Base-by-base conservation (phyloP, 2,113 vertebrate species). In the Microcebus griseorufus region DNA sequence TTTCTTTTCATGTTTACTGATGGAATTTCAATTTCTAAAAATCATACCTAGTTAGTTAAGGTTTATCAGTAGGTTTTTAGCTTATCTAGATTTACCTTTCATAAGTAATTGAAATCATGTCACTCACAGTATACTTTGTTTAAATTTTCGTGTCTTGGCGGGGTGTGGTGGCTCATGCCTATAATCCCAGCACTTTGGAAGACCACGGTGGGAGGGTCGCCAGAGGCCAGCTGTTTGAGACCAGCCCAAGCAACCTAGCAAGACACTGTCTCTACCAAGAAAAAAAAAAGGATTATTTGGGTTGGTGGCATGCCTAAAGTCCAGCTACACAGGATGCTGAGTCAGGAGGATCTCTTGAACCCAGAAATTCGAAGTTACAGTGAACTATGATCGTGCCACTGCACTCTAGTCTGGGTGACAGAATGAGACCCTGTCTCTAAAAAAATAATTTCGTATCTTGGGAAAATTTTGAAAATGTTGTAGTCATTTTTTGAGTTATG, bases 61-160 rank as follows among this genome's bases (percentile, higher is more conserved):
- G 14, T 92, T 93, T 81, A 51, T 81, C 27, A 76, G n/a, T 39
- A 86, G 85, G 9, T n/a, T 75, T 92, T 92, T 86, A 55, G 29
- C 90, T 95, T 97, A 83, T 80, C 62, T 83, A 73, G 34, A 65
- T 20, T 22, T 51, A 34, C 20, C 93, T 97, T 94, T 89, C 55
- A 65, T 65, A 85, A 81, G 80, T 85, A 80, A 81, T 78, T 81
- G 72, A 95, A 91, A 78, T 93, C 60, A 89, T 85, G 18, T 20
- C 42, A 45, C 34, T 8, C 80, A 37, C 4, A 42, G 12, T 94
- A 62, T 58, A 58, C 7, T 94, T 93, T 73, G 17, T 81, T 73
- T 76, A 79, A 73, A 92, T 82, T 80, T 91, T 85, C 72, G 18
- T 91, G 20, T 81, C 34, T 91, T 75, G 29, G 27, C 62, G 29